Evolutionary conservation across 2,888 invertebrate species (phyloP), one percentile per base, ranked within the genome.

Genomic region (Ennomos erosarius): DNA sequence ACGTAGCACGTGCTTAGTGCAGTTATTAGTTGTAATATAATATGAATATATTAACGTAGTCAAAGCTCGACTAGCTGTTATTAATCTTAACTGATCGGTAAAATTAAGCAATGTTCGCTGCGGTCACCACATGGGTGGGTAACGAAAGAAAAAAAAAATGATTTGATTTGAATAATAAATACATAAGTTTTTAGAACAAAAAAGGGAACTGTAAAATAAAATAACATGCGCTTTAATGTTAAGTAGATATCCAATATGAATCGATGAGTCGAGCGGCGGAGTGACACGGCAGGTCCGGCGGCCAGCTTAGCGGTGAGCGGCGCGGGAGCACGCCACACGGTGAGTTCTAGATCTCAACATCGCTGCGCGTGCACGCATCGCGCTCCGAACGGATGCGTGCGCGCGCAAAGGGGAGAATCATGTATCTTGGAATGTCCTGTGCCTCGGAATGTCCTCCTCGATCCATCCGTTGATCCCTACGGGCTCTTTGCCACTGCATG

Each of bases 351-450:
- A 92, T 93, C 93, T 93, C 92, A 92, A 91, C 86, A 92, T 93
- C 92, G 92, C 92, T 82, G 89, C 83, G 87, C 89, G 88, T 79
- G 85, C 86, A 78, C 87, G 82, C 85, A 86, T 82, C 70, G 39
- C 71, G 61, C 71, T 70, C 26, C 61, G 50, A 35, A 52, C 62
- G 61, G 59, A 84, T 89, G 79, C 86, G 85, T 78, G 78, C 87
- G 84, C 89, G 88, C 88, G 85, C 84, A 83, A 85, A 88, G 89
- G 92, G 93, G 92, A 93, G 89, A 87, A 90, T 92, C 92, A 91
- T 93, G 92, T 93, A 93, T 93, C 93, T 93, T 93, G 93, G 93
- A 93, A 93, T 93, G 93, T 92, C 92, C 90, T 92, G 93, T 93
- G 92, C 93, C 93, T 93, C 93, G 93, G 93, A 93, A 93, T 93